Evolutionary conservation across 2,113 vertebrate species (phyloP).

Genomic region (Nanger granti): DNA sequence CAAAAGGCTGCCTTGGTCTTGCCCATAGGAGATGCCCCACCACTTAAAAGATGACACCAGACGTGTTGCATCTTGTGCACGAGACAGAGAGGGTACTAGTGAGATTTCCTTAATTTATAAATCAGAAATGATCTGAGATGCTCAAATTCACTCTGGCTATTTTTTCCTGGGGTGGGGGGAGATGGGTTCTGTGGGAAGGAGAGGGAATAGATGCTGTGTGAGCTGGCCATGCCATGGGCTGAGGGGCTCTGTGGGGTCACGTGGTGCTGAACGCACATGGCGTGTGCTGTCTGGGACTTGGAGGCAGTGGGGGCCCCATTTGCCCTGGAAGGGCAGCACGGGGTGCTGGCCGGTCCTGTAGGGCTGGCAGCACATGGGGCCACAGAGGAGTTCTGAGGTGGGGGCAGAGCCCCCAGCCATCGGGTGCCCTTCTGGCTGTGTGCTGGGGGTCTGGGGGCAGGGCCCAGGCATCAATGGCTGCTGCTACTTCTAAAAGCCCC

Average conservation of each 20-base stretch:
- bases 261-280: not conserved
- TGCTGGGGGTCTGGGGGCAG: not conserved
- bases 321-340: not conserved
- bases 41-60: not conserved
- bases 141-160: not conserved
- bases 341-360: not conserved
- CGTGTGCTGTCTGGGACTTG: rapidly evolving
- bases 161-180: not conserved
- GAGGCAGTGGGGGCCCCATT: too few species aligned
- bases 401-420: not conserved
- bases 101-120: not conserved
- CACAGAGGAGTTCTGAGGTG: not conserved
- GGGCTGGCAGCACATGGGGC: not conserved
- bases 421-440: not conserved
- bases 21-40: not conserved
- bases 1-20: not conserved
- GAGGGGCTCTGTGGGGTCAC: not conserved
- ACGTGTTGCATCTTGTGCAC: not conserved
- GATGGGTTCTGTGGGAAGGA: not conserved
- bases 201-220: not conserved
- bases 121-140: not conserved
- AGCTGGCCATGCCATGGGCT: too few species aligned
- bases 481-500: slow-evolving; percentile 32
- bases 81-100: not conserved
- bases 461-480: not conserved